Evolutionary conservation across 2,113 vertebrate genomes (phyloP).

Genomic region (Cynoglossus semilaevis): DNA sequence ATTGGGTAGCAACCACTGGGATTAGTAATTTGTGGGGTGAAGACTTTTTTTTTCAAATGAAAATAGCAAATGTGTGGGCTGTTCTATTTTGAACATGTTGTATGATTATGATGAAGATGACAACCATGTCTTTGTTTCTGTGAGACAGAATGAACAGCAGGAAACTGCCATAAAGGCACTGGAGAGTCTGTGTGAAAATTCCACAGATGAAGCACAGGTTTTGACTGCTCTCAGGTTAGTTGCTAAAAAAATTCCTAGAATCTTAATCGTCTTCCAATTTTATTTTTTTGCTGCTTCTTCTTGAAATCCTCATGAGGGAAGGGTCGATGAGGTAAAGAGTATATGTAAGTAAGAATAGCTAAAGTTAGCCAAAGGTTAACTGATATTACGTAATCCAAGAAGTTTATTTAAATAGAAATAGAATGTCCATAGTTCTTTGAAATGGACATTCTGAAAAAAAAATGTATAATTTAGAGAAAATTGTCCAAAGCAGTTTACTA

Average conservation of each 20-base stretch:
- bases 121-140: slow-evolving; percentile 25
- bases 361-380: too few species aligned
- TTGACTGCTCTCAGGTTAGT: slow-evolving; percentile 85
- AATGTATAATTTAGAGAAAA: too few species aligned
- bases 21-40: not conserved
- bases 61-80: slow-evolving; percentile 1
- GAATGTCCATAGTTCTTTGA: too few species aligned
- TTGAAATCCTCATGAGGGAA: too few species aligned
- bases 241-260: not conserved
- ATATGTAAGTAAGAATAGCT: too few species aligned
- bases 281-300: too few species aligned
- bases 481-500: too few species aligned
- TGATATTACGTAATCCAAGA: too few species aligned
- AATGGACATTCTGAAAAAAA: too few species aligned
- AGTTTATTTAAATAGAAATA: too few species aligned
- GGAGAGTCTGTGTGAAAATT: slow-evolving; percentile 81
- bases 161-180: slow-evolving; percentile 81
- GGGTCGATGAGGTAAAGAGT: too few species aligned
- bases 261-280: too few species aligned
- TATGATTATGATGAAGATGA: slow-evolving; percentile 13
- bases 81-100: slow-evolving; percentile 1
- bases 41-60: not conserved
- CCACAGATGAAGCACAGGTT: slow-evolving; percentile 74
- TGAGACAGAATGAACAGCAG: slow-evolving; percentile 80
- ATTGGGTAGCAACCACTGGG: not conserved